Evolutionary conservation across 2,113 vertebrate species (phyloP).

Genomic region (Chloroceryle aenea): DNA sequence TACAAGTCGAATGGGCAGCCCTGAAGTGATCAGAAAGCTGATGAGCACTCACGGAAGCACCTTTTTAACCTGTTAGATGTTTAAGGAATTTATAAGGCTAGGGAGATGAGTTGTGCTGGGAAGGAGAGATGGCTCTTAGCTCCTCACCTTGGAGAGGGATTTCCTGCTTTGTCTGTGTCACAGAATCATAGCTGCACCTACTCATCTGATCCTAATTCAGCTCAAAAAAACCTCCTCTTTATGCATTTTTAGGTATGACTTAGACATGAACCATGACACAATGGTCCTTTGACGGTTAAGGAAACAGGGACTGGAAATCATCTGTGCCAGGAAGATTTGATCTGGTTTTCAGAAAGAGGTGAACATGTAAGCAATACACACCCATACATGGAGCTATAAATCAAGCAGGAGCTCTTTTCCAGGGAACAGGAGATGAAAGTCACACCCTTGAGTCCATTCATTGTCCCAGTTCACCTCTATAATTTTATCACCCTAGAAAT

Average conservation of each 20-base stretch:
- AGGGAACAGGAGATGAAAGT: not conserved
- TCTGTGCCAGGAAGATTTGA: slow-evolving; percentile 15
- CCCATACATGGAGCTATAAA: slow-evolving; percentile 30
- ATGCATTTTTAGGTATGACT: not conserved
- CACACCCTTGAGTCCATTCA: slow-evolving; percentile 33
- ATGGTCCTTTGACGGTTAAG: slow-evolving; percentile 21
- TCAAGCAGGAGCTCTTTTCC: slow-evolving; percentile 6
- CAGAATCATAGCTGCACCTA: not conserved
- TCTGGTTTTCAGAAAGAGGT: not conserved
- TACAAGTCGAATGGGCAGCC: not conserved
- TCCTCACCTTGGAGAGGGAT: not conserved
- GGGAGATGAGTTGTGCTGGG: slow-evolving; percentile 1
- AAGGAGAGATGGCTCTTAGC: not conserved
- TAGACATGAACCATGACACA: not conserved
- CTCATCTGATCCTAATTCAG: slow-evolving; percentile 58
- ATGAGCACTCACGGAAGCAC: not conserved
- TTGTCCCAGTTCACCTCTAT: slow-evolving; percentile 1
- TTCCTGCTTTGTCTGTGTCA: slow-evolving; percentile 34
- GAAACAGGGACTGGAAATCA: not conserved
- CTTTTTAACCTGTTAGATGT: not conserved
- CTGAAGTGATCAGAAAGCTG: not conserved
- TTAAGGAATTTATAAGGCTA: not conserved
- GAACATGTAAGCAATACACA: not conserved
- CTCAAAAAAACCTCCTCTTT: not conserved
- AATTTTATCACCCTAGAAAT: slow-evolving; percentile 51